These are phyloP conservation scores for Barypeithes pellucidus DNA, from an alignment of 2,888 invertebrate species.

Conservation along the genomic window DNA sequence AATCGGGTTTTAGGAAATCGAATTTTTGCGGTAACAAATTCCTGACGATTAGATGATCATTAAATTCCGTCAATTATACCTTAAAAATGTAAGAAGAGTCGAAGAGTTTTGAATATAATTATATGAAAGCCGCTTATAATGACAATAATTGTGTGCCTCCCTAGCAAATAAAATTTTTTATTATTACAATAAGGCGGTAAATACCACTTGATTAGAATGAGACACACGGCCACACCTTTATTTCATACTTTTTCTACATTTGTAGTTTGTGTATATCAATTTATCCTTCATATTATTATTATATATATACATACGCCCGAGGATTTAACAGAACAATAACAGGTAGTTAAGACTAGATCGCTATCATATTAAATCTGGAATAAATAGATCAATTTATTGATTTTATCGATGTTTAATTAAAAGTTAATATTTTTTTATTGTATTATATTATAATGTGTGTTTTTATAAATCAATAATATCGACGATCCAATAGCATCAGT, in stretches of 20 bases:
- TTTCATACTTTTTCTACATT: not conserved
- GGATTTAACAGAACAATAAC: not conserved
- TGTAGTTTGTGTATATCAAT: not conserved
- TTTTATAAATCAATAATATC: no score
- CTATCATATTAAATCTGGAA: conserved; percentile 4
- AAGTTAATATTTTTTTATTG: conserved; percentile 1
- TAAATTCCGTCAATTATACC: not conserved
- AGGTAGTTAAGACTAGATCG: conserved; percentile 15
- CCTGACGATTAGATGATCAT: not conserved
- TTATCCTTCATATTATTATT: conserved; percentile 8
- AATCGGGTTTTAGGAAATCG: no score
- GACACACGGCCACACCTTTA: not conserved
- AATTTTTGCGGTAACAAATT: no score
- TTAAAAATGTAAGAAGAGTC: not conserved
- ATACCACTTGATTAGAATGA: conserved; percentile 1
- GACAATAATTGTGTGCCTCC: not conserved
- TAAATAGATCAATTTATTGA: conserved; percentile 7
- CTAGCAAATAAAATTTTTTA: not conserved
- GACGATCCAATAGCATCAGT: no score
- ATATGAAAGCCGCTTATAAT: not conserved
- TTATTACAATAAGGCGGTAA: not conserved
- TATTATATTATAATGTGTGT: not conserved
- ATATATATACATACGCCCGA: not conserved
- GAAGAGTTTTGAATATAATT: conserved; percentile 1
- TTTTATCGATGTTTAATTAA: conserved; percentile 9